Conservation (phyloP, 2,113 vertebrate genomes). For the Tachysurus fulvidraco region DNA sequence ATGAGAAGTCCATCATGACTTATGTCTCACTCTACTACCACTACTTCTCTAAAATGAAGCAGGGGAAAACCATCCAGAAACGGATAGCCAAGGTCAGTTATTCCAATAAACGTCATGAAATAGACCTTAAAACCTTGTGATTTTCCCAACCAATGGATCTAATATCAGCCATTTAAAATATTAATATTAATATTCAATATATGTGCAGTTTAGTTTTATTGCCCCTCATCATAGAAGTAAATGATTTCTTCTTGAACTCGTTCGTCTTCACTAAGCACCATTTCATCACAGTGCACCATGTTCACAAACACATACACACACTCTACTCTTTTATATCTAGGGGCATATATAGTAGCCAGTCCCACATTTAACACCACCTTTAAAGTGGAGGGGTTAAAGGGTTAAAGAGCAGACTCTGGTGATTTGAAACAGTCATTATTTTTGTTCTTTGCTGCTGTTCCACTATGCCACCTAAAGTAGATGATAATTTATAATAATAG, state of each 20-base stretch:
- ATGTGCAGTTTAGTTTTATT: neutral
- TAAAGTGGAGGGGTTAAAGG: neutral
- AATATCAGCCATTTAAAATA: neutral
- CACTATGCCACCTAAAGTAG: neutral
- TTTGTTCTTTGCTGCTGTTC: neutral
- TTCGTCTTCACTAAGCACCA: neutral
- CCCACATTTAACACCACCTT: neutral
- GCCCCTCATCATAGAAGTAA: neutral
- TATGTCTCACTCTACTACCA: slow-evolving; percentile 90
- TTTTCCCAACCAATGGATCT: neutral
- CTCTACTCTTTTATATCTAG: neutral
- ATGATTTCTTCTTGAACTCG: neutral
- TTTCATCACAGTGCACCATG: neutral
- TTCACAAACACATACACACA: neutral
- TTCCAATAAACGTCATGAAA: neutral
- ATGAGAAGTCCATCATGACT: slow-evolving; percentile 91
- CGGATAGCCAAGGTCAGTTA: slow-evolving; percentile 79
- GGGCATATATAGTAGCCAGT: neutral
- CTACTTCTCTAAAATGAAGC: slow-evolving; percentile 83
- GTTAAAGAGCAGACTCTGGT: neutral
- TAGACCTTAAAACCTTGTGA: neutral
- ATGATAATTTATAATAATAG: neutral
- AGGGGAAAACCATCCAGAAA: slow-evolving; percentile 82
- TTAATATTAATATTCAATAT: neutral
- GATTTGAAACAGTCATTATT: neutral